These are phyloP conservation scores for Drosophila gaucha DNA, from an alignment of 2,888 invertebrate genomes.

Conservation along the genomic window DNA sequence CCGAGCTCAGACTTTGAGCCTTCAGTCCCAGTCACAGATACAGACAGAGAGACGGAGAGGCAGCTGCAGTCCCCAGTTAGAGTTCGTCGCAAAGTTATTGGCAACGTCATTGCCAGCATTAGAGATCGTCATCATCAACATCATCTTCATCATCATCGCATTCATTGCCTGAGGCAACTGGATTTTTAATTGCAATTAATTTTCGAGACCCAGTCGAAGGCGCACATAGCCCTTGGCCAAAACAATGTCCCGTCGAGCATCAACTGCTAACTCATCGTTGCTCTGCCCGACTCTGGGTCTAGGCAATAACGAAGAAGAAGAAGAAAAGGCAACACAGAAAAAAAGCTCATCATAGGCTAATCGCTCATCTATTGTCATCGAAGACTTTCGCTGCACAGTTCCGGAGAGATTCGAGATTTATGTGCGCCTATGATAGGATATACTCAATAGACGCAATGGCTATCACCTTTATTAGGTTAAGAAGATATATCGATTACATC, in stretches of 20 bases:
- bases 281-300: background rate
- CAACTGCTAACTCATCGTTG: conserved; percentile 42
- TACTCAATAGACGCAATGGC: background rate
- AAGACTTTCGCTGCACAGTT: conserved; percentile 42
- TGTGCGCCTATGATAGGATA: background rate
- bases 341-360: conserved; percentile 7
- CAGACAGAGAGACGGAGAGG: conserved; percentile 4
- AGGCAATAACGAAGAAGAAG: background rate
- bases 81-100: conserved; percentile 26
- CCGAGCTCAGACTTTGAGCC: conserved; percentile 52
- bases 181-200: conserved; percentile 68
- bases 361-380: conserved; percentile 1
- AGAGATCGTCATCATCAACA: conserved; percentile 17
- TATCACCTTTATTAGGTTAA: background rate
- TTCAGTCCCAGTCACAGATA: conserved; percentile 16
- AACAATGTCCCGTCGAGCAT: conserved; percentile 18
- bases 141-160: background rate
- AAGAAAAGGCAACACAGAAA: background rate
- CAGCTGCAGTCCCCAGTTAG: conserved; percentile 26
- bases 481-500: background rate
- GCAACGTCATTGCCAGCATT: conserved; percentile 50
- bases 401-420: background rate
- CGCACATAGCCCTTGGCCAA: conserved; percentile 18
- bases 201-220: conserved; percentile 29
- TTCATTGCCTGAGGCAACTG: conserved; percentile 34